Conservation (phyloP, 2,113 vertebrate species). For the Urocitellus parryii region DNA sequence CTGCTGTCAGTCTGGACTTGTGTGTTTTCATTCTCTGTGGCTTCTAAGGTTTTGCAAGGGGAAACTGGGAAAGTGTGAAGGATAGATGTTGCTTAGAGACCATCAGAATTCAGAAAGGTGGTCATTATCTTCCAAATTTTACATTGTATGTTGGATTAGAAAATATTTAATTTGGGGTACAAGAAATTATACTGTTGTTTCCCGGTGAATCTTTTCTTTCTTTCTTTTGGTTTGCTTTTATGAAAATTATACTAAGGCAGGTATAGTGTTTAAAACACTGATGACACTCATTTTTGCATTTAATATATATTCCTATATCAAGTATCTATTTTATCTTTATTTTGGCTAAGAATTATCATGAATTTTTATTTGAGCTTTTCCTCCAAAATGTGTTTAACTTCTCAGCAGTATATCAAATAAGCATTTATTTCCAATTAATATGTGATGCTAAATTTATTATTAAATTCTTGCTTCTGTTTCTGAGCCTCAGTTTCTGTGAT, state of each 20-base stretch:
- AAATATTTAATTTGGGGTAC: not conserved
- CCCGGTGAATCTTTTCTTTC: not conserved
- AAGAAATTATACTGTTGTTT: not conserved
- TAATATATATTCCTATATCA: not conserved
- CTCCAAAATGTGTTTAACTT: not conserved
- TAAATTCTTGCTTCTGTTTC: not conserved
- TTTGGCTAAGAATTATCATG: not conserved
- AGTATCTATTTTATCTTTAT: not conserved
- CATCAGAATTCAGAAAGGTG: fast-evolving
- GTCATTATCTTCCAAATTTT: not conserved
- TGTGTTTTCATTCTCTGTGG: not conserved
- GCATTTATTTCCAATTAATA: not conserved
- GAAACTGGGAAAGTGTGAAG: not conserved
- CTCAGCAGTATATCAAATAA: not conserved
- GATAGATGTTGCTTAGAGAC: not conserved
- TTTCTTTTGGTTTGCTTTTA: not conserved
- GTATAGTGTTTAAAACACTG: not conserved
- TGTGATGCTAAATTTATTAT: not conserved
- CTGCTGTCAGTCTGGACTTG: not conserved
- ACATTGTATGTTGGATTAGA: not conserved
- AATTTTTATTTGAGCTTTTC: not conserved
- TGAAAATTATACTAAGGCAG: not conserved
- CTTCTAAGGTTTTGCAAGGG: not conserved
- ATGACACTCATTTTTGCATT: not conserved
- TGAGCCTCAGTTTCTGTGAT: not conserved